Evolutionary conservation across 2,797 vertebrate species (phyloP).

Genomic region (Peromyscus melanophrys): DNA sequence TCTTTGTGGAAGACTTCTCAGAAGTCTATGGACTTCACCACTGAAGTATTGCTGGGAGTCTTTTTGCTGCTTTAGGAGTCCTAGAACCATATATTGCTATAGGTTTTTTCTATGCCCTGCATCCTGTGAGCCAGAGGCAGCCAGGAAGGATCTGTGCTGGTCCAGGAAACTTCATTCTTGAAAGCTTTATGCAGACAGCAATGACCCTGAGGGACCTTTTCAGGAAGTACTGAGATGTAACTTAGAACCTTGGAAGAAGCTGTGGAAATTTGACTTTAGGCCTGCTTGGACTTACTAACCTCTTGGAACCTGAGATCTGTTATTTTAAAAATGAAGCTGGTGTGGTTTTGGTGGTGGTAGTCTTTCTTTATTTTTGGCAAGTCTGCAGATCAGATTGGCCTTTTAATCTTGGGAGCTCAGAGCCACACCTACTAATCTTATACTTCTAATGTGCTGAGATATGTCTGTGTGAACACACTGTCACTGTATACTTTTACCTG

Average conservation of each 20-base stretch:
- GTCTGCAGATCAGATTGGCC: neutral
- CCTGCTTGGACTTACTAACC: slow-evolving; percentile 8
- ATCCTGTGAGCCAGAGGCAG: neutral
- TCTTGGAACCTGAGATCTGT: neutral
- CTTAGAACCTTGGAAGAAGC: neutral
- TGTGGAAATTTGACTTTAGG: neutral
- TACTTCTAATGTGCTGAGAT: neutral
- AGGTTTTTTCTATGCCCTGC: neutral
- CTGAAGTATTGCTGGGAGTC: neutral
- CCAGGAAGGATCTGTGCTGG: neutral
- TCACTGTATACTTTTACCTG: neutral
- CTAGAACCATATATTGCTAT: neutral
- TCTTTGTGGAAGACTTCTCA: neutral
- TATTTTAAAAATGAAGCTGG: slow-evolving; percentile 41
- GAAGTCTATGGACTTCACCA: neutral
- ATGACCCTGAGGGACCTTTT: neutral
- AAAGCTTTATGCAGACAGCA: neutral
- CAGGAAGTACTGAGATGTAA: neutral
- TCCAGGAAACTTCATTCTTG: neutral
- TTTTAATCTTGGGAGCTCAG: neutral
- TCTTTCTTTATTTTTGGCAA: neutral
- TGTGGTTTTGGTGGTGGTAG: neutral
- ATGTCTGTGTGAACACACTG: neutral
- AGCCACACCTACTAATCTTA: neutral
- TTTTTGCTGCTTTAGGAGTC: neutral